Base-by-base conservation (phyloP, 1,140 invertebrate species). In the Leptopilina boulardi region DNA sequence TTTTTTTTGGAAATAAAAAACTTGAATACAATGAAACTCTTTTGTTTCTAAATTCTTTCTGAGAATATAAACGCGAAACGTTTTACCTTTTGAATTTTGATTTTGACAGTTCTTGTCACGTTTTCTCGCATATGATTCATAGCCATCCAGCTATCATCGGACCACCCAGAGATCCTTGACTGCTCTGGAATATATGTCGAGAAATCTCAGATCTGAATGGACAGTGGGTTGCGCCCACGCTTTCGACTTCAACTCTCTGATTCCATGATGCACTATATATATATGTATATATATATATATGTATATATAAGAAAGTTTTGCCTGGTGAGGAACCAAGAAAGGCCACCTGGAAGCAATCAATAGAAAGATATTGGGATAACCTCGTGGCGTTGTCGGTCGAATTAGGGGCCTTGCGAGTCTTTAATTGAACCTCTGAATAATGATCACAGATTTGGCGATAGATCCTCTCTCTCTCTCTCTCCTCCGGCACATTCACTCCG, bases 391-490 rank as follows among this genome's bases (percentile, higher is more conserved):
- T 76, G 76, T 82, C 80, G 81, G 77, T 83, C 87, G 88, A 89
- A 90, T 90, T 90, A 90, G 87, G 87, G 87, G 85, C 84, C 84
- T 83, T 80, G 80, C 84, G 83, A 86, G 86, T 83, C 87, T 91
- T 89, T 91, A 91, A 91, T 91, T 89, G 88, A 90, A 89, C 82
- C 87, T 78, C 84, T 90, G 89, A 91, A 90, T 90, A 90, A 91
- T 90, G 89, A 89, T 88, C 84, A 74, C 81, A 83, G 89, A 90
- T 90, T 77, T 80, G 59, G 70, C 81, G 87, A 89, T 89, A 89
- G 77, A 80, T 2, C 10, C 26, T 26, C 59, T 66, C 56, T 59
- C 21, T 9, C 78, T 74, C 70, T 51, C 44, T n/a, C n/a, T n/a
- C 30, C 77, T 18, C 9, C 19, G 59, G 15, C 23, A 15, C 59